Conservation (phyloP, 2,113 vertebrate species). For the Marcusenius ussheri region DNA sequence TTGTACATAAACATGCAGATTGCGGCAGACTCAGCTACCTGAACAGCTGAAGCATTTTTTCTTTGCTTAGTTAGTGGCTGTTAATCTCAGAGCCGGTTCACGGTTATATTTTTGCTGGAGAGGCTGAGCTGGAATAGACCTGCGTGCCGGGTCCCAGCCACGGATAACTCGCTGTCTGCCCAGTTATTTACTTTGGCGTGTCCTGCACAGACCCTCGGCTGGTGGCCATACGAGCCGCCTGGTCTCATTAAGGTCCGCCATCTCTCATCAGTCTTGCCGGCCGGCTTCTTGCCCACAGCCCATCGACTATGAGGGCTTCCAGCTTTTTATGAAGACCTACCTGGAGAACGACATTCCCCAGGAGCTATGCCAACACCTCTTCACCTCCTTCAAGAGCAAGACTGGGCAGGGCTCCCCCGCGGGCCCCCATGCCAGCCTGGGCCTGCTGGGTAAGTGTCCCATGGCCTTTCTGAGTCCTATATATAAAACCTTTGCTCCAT, state of each 20-base stretch:
- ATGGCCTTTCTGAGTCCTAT: neutral
- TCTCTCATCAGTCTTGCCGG: neutral
- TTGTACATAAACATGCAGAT: neutral
- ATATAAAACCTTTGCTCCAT: neutral
- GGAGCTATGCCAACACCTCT: constrained; percentile 86
- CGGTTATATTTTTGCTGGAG: neutral
- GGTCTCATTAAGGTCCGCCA: neutral
- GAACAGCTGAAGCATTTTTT: neutral
- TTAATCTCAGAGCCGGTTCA: neutral
- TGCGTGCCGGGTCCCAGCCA: neutral
- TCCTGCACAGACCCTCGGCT: neutral
- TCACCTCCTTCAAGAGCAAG: constrained; percentile 89
- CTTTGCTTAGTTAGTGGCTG: neutral
- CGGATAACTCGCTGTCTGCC: neutral
- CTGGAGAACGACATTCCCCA: constrained; percentile 85
- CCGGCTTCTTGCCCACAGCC: constrained; percentile 56
- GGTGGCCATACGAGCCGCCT: neutral
- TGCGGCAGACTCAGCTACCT: neutral
- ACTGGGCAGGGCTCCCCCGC: constrained; percentile 63
- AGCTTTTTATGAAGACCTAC: constrained; percentile 88
- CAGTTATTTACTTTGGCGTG: neutral
- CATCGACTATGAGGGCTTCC: constrained; percentile 85
- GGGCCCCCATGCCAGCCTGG: constrained; percentile 46
- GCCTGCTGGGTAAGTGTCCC: constrained; percentile 54
- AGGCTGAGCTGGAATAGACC: neutral